These are phyloP conservation scores for Cryptus armator DNA, from an alignment of 2,888 invertebrate genomes.

Conservation along the genomic window DNA sequence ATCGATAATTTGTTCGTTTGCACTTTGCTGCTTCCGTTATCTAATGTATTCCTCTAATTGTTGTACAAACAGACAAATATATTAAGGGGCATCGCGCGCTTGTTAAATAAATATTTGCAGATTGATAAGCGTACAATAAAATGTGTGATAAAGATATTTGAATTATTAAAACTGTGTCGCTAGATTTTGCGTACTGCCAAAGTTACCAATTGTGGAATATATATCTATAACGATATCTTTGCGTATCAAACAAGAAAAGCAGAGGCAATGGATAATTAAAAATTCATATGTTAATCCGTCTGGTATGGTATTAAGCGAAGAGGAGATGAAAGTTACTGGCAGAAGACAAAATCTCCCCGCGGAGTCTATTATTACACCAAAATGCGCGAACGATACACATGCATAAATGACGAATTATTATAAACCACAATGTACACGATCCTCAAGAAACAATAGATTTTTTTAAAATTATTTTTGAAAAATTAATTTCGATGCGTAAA, in stretches of 20 bases:
- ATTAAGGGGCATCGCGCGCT: neutral
- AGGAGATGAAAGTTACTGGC: slow-evolving; percentile 3
- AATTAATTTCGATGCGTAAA: neutral
- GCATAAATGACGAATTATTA: slow-evolving; percentile 1
- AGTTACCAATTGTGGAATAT: neutral
- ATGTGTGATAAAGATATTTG: neutral
- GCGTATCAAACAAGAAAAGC: neutral
- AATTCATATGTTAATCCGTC: slow-evolving; percentile 3
- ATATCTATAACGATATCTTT: neutral
- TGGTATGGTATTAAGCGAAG: neutral
- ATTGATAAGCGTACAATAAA: neutral
- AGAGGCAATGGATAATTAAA: neutral
- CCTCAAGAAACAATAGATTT: neutral
- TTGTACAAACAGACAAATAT: neutral
- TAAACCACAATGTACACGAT: neutral
- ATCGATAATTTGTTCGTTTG: too few species aligned
- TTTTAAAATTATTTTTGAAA: neutral
- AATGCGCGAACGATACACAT: slow-evolving; percentile 7
- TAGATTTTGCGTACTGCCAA: neutral
- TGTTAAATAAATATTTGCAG: neutral
- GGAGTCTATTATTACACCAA: slow-evolving; percentile 17
- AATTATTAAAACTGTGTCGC: neutral
- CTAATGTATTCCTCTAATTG: neutral
- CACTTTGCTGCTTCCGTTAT: neutral
- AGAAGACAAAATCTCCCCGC: neutral